phyloP scores from a whole-genome alignment of 1,140 invertebrate genomes.

The Macrobrachium nipponense region DNA sequence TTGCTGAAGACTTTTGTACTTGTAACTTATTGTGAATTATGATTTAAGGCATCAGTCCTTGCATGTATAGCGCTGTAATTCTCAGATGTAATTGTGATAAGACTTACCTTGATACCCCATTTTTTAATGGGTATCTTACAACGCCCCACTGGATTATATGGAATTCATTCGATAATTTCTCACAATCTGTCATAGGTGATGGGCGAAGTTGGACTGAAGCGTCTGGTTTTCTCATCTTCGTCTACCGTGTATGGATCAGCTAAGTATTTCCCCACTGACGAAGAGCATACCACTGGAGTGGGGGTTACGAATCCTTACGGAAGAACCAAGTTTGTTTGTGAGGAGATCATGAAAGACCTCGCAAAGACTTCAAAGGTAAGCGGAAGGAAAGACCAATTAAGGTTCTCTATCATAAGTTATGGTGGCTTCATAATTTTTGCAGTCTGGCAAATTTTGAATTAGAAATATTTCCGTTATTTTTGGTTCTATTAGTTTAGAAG shows the following conservation, averaged over 20 bases:
- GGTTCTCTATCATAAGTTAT: neutral
- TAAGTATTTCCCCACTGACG: slow-evolving; percentile 84
- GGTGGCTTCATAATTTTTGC: neutral
- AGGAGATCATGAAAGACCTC: slow-evolving; percentile 90
- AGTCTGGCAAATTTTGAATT: neutral
- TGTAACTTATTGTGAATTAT: no score
- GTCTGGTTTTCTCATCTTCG: slow-evolving; percentile 94
- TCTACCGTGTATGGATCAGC: slow-evolving; percentile 96
- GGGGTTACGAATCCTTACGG: slow-evolving; percentile 78
- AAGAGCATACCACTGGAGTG: slow-evolving; percentile 72
- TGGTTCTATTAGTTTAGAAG: no score
- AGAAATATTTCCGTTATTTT: neutral
- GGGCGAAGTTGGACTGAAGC: slow-evolving; percentile 79
- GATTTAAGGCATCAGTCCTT: no score
- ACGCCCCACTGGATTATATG: neutral
- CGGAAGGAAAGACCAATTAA: neutral
- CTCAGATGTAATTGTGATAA: no score
- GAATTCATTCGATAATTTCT: neutral
- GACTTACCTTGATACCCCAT: no score
- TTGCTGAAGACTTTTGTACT: no score
- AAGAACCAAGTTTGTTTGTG: slow-evolving; percentile 92
- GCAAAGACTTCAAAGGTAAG: slow-evolving; percentile 72
- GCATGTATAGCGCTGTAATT: no score
- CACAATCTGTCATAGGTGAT: slow-evolving; percentile 77
- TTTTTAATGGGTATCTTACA: neutral